A percentile compares a stretch with the other conserved stretches of the same genome.
These are phyloP conservation scores for Julus scanicus DNA, from an alignment of 2,888 invertebrate species.

Conservation along the genomic window DNA sequence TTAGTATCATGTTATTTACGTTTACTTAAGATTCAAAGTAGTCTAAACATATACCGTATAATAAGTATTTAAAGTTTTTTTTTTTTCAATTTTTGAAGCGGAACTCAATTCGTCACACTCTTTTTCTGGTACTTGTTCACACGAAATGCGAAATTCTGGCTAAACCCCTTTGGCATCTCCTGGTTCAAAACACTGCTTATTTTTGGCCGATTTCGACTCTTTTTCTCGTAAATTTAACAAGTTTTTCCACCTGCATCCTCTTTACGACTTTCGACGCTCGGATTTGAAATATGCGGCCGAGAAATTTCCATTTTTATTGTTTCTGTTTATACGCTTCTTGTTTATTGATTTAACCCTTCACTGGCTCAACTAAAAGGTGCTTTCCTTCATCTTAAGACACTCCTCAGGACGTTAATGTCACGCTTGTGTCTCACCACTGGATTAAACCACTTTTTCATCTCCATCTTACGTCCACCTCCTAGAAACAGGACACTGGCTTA, in stretches of 20 bases:
- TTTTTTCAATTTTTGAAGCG: too few species aligned
- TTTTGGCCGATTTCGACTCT: background rate
- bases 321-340: background rate
- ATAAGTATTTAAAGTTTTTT: too few species aligned
- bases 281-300: background rate
- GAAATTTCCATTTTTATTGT: background rate
- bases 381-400: background rate
- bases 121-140: too few species aligned
- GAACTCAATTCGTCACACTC: too few species aligned
- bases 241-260: background rate
- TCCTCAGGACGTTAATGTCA: background rate
- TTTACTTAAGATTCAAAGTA: too few species aligned
- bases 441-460: background rate
- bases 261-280: background rate
- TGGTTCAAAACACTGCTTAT: background rate
- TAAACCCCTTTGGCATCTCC: too few species aligned
- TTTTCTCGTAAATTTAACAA: background rate
- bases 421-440: background rate
- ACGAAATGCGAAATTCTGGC: too few species aligned
- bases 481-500: background rate
- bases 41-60: too few species aligned
- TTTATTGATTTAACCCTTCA: conserved; percentile 33
- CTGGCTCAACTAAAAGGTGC: background rate
- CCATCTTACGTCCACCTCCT: background rate
- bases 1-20: too few species aligned